These are phyloP conservation scores for Cartodere bifasciata DNA, from an alignment of 2,888 invertebrate species.

Conservation along the genomic window DNA sequence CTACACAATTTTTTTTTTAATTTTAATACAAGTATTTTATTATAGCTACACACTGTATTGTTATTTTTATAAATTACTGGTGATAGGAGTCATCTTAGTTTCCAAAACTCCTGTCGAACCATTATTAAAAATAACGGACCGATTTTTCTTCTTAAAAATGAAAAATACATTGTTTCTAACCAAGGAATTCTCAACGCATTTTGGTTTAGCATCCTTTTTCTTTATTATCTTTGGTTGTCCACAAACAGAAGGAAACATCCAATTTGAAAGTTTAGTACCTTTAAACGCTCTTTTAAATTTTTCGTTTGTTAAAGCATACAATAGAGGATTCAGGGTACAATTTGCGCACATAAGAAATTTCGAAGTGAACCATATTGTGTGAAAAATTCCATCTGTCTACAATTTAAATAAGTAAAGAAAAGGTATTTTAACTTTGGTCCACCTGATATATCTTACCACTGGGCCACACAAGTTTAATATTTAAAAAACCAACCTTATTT, in stretches of 20 bases:
- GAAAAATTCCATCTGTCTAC: conserved; percentile 44
- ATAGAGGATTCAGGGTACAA: conserved; percentile 62
- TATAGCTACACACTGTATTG: too few species aligned
- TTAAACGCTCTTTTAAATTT: conserved; percentile 56
- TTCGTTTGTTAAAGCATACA: conserved; percentile 63
- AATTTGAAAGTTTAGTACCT: conserved; percentile 38
- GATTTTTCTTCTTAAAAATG: conserved; percentile 18
- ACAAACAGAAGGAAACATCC: conserved; percentile 26
- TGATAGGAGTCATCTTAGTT: too few species aligned
- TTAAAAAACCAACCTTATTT: not conserved
- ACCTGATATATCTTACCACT: too few species aligned
- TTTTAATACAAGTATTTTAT: too few species aligned
- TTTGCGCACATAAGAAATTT: conserved; percentile 59
- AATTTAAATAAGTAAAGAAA: conserved; percentile 1
- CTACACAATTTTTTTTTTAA: too few species aligned
- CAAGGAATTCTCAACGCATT: conserved; percentile 3
- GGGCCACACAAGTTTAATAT: conserved; percentile 2
- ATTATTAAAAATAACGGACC: too few species aligned
- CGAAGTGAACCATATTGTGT: conserved; percentile 51
- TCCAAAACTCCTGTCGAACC: too few species aligned
- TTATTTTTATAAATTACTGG: too few species aligned
- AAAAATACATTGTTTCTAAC: conserved; percentile 15
- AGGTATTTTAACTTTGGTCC: too few species aligned
- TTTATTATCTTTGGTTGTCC: not conserved
- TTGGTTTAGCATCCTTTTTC: conserved; percentile 7